These are phyloP conservation scores for Montipora efflorescens DNA, from an alignment of 64 coral and sea anemone genomes.

Conservation along the genomic window DNA sequence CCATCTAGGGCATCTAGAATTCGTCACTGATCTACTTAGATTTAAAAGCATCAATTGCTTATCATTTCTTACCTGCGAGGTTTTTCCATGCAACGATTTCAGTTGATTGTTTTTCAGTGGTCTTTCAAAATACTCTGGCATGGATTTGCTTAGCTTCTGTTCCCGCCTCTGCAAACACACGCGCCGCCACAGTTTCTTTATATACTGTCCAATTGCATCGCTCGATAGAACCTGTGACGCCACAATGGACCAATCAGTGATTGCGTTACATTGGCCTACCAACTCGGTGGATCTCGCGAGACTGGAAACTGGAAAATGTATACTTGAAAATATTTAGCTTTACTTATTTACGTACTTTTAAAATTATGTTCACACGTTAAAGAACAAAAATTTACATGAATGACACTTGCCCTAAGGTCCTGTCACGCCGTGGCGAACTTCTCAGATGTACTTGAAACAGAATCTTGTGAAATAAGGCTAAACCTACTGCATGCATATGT, in stretches of 20 bases:
- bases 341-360: neutral
- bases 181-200: neutral
- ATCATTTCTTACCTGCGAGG: neutral
- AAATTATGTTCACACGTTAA: no score
- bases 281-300: neutral
- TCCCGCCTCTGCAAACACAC: neutral
- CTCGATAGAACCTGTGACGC: constrained; percentile 50
- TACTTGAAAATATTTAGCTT: neutral
- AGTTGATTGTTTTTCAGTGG: neutral
- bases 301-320: neutral
- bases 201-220: constrained; percentile 9
- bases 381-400: no score
- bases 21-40: neutral
- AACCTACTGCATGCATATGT: no score
- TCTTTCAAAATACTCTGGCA: neutral
- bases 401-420: no score
- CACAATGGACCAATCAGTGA: constrained; percentile 38
- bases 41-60: neutral
- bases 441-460: no score
- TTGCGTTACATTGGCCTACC: neutral
- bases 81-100: constrained; percentile 37
- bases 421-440: no score
- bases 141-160: neutral
- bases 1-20: no score
- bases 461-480: no score